Conservation (phyloP, 92 coral and sea anemone genomes). For the Parazoanthus atlanticus region DNA sequence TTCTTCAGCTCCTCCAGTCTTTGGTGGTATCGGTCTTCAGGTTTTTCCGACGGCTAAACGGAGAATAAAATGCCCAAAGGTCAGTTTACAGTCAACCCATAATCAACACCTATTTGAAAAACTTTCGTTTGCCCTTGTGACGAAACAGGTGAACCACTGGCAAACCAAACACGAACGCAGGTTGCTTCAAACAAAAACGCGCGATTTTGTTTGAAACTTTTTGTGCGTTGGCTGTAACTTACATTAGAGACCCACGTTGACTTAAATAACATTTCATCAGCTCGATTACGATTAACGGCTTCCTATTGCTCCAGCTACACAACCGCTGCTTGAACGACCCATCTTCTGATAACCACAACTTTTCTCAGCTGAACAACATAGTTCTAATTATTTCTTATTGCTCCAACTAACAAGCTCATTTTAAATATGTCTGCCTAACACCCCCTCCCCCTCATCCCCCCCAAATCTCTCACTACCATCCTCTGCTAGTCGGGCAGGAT, state of each 20-base stretch:
- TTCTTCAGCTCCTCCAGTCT: constrained; percentile 81
- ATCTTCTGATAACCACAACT: neutral
- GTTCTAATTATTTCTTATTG: too few relatives aligned
- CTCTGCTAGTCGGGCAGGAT: too few relatives aligned
- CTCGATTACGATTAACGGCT: neutral
- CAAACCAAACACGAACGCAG: neutral
- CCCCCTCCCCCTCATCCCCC: too few relatives aligned
- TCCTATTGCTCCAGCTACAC: neutral
- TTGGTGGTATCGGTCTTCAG: constrained; percentile 75
- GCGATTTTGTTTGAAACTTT: too few relatives aligned
- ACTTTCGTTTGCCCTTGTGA: too few relatives aligned
- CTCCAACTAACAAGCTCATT: too few relatives aligned
- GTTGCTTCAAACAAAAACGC: neutral
- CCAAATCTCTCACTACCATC: too few relatives aligned
- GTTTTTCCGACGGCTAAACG: constrained; percentile 81
- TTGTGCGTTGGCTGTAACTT: too few relatives aligned
- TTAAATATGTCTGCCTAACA: too few relatives aligned
- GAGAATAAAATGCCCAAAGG: neutral
- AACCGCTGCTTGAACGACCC: neutral
- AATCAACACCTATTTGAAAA: too few relatives aligned
- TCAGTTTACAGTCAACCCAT: too few relatives aligned
- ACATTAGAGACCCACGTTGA: neutral
- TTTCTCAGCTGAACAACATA: neutral
- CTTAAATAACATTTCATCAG: neutral
- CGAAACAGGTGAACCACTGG: neutral